Percentiles rank a stretch among this genome's conserved stretches.
phyloP scores from a whole-genome alignment of 64 coral and sea anemone genomes.

The Montipora foliosa region DNA sequence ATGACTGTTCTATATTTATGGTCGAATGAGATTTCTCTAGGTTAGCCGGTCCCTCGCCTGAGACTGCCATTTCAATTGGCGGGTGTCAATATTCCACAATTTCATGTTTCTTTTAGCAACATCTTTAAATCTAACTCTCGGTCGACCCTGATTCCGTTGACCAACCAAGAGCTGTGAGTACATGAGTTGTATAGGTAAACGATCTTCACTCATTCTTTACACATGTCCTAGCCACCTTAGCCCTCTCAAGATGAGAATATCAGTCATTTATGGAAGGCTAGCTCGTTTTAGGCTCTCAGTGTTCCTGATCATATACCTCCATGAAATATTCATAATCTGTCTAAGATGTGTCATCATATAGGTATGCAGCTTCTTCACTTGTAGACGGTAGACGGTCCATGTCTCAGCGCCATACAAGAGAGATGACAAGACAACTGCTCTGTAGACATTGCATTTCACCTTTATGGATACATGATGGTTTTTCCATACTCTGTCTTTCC shows the following conservation, averaged over 20 bases:
- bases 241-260: neutral
- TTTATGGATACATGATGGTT: neutral
- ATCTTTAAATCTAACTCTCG: neutral
- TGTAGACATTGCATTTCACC: neutral
- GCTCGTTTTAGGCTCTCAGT: no score
- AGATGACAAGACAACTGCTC: neutral
- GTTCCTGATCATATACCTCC: no score
- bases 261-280: neutral
- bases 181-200: neutral
- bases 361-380: neutral
- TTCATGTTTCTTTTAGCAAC: neutral
- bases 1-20: no score
- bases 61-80: no score
- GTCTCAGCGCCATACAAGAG: neutral
- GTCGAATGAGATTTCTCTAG: no score
- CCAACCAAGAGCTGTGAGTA: neutral
- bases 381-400: no score
- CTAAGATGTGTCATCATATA: neutral
- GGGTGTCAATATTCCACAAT: neutral
- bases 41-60: no score
- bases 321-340: no score
- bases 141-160: neutral
- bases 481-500: neutral
- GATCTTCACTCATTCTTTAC: neutral
- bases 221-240: neutral